Percentiles rank a stretch among this genome's conserved stretches.
phyloP scores from a whole-genome alignment of 2,797 vertebrate species.

The Phataginus tetradactyla region DNA sequence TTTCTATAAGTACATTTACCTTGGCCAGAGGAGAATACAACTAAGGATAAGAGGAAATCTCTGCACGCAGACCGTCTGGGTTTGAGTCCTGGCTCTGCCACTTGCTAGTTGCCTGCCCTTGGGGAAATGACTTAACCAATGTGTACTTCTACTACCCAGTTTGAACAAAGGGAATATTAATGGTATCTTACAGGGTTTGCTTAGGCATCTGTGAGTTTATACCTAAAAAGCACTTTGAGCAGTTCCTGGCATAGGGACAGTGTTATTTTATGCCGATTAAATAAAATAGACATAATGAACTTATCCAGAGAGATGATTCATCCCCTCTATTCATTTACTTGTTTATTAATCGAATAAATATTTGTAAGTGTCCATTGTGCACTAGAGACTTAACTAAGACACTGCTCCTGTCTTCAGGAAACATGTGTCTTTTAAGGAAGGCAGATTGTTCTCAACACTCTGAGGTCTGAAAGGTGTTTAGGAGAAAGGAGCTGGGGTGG shows the following conservation, averaged over 20 bases:
- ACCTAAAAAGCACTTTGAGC: background rate
- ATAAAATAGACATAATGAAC: conserved; percentile 21
- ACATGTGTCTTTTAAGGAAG: background rate
- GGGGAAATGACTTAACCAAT: background rate
- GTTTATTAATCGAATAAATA: conserved; percentile 37
- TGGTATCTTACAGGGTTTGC: background rate
- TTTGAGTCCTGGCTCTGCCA: background rate
- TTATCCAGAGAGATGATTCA: background rate
- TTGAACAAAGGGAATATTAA: background rate
- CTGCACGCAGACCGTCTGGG: background rate
- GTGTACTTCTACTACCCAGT: background rate
- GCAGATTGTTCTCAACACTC: background rate
- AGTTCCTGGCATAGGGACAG: background rate
- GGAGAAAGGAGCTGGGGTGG: background rate
- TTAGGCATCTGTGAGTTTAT: background rate
- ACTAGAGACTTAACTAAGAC: background rate
- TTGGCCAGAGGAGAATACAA: background rate
- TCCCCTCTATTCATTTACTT: background rate
- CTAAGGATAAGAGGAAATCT: background rate
- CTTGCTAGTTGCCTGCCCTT: no score
- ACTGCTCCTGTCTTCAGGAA: background rate
- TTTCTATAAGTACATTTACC: background rate
- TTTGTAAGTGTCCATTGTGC: no score
- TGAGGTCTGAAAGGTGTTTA: background rate
- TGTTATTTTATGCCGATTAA: conserved; percentile 30